Base-by-base conservation (phyloP, 2,888 invertebrate genomes). In the Cyclophora albipunctata region DNA sequence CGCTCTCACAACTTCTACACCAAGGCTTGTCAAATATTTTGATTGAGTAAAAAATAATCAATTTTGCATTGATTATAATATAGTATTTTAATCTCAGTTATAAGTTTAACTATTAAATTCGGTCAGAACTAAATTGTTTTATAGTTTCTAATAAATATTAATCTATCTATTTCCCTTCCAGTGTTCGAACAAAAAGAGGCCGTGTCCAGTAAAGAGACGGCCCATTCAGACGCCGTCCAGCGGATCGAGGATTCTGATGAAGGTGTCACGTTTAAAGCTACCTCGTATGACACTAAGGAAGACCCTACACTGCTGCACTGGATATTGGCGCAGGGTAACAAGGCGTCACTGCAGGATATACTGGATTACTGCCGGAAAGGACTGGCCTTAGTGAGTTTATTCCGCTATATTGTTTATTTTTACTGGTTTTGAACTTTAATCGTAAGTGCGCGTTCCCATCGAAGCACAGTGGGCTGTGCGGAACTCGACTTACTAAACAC, bases 261-360 rank as follows among this genome's bases (percentile, higher is more conserved):
- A 42, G 82, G 78, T 0, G 78, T 78, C 48, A 73, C 70, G 1
- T 86, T 83, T 53, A 78, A 78, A 52, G 75, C 76, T 7, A 75
- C 71, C 5, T 76, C 76, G 42, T 75, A 71, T 45, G 82, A 82
- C 48, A 75, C 69, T 53, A 81, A 79, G 56, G 86, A 88, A 7
- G 89, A 90, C 5, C 81, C 91, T 1, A 94, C 94, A 34, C 79
- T 98, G 41, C 85, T 95, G 52, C 94, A 96, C 63, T 97, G 97
- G 97, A 96, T 97, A 51, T 91, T 94, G 34, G 92, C 95, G 3
- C 93, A 94, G 68, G 96, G 96, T 64, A 94, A 93, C 68, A 93
- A 94, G 63, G 93, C 92, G 48, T 92, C 93, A 42, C 79, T 97
- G 57, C 93, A 94, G 58, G 92, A 94, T 64, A 92, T 97, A 68